Evolutionary conservation across 2,797 vertebrate genomes (phyloP).

Genomic region (Semotilus atromaculatus): DNA sequence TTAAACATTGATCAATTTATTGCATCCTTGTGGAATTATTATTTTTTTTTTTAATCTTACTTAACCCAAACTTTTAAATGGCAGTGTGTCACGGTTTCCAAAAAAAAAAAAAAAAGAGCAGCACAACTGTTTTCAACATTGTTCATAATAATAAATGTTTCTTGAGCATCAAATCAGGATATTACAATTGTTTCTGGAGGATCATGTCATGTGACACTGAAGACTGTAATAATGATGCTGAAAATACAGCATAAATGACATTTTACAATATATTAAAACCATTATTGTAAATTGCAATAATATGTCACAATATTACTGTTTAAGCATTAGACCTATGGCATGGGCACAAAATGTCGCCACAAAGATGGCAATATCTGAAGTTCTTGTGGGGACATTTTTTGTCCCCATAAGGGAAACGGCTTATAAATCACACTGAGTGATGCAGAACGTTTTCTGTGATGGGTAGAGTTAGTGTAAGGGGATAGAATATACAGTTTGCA

Average conservation of each 20-base stretch:
- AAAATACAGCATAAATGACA: not conserved
- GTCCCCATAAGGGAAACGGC: not conserved
- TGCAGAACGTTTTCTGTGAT: too few relatives aligned
- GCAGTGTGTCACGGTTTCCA: not conserved
- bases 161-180: not conserved
- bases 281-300: not conserved
- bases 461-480: not conserved
- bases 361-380: not conserved
- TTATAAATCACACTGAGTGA: not conserved
- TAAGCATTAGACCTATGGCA: too few relatives aligned
- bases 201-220: not conserved
- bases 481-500: not conserved
- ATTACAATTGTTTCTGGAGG: not conserved
- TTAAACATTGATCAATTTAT: not conserved
- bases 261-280: not conserved
- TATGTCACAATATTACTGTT: not conserved
- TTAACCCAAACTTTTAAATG: too few relatives aligned
- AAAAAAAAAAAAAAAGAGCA: not conserved
- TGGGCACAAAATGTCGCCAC: not conserved
- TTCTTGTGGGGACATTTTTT: not conserved
- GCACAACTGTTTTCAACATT: not conserved
- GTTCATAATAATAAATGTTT: not conserved
- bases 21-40: not conserved
- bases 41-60: not conserved
- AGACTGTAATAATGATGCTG: not conserved